Base-by-base conservation (phyloP, 1,140 invertebrate species). In the Drosophila arizonae region DNA sequence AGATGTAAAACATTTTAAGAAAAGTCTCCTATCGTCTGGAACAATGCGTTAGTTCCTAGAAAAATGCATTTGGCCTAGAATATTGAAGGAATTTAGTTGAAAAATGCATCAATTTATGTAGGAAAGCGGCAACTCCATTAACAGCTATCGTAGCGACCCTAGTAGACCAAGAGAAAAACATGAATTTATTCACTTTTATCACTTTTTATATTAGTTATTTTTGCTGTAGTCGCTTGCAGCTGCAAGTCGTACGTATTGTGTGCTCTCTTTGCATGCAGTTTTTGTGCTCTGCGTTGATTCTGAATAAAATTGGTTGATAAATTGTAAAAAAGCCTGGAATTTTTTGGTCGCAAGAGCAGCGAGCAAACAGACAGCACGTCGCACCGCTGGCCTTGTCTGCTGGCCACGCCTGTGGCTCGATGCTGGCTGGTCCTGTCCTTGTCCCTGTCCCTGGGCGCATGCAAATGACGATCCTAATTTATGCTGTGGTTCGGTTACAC, bases 401-500 rank as follows among this genome's bases (percentile, higher is more conserved):
- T 52, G 71, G 48, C 39, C 26, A 24, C 21, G 21, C 3, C 21
- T 24, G 21, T 24, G 21, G 21, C 21, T 24, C 3, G 21, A 24
- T 24, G 21, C 21, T 24, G 65, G 60, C 45, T 56, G 71, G 48
- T 30, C 26, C 41, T 74, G 75, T 56, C 54, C 11, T 6, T 21
- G 57, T 17, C 45, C 26, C 57, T 77, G 70, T 39, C 64, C 45
- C 50, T 61, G 56, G 30, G 56, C 65, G 72, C 82, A 86, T 86
- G 82, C 82, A 87, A 86, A 87, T 72, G 74, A 65, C 52, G 75
- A 70, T 72, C 79, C 78, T 87, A 86, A 87, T 86, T 86, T 86
- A 86, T 86, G 79, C 82, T 87, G 82, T 71, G 81, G 81, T 77
- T 86, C 82, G 73, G 82, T 80, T 87, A 79, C 72, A 74, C 68